phyloP scores from a whole-genome alignment of 1,140 invertebrate species.

The Kradibia gibbosae region DNA sequence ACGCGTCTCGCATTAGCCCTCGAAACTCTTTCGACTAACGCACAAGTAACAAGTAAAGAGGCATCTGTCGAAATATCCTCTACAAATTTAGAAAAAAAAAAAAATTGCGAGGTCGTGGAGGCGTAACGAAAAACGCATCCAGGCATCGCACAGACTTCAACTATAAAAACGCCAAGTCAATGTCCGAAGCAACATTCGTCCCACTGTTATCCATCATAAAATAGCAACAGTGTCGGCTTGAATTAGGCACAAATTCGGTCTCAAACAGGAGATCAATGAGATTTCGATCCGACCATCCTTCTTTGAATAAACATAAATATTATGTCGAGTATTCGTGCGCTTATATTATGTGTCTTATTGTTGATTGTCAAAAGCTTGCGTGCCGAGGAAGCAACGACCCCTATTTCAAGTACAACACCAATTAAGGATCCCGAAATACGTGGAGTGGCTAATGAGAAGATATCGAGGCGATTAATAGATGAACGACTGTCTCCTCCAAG shows the following conservation, averaged over 20 bases:
- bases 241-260: neutral
- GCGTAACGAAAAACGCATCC: slow-evolving; percentile 45
- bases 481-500: slow-evolving; percentile 31
- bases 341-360: neutral
- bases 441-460: neutral
- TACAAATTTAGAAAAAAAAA: slow-evolving; percentile 35
- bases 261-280: slow-evolving; percentile 15
- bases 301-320: neutral
- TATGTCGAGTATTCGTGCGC: neutral
- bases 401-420: neutral
- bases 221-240: neutral
- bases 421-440: neutral
- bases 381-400: neutral
- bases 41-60: neutral
- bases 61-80: slow-evolving; percentile 49
- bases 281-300: neutral
- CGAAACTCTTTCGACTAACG: neutral
- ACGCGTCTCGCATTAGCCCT: neutral
- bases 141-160: slow-evolving; percentile 25
- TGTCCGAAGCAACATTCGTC: slow-evolving; percentile 23
- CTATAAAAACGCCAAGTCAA: slow-evolving; percentile 40
- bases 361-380: neutral
- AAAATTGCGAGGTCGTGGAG: slow-evolving; percentile 9
- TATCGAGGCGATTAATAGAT: slow-evolving; percentile 37
- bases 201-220: neutral